Evolutionary conservation across 2,888 invertebrate species (phyloP), one percentile per base, ranked within the genome.

Genomic region (Polydrusus pterygomalis): DNA sequence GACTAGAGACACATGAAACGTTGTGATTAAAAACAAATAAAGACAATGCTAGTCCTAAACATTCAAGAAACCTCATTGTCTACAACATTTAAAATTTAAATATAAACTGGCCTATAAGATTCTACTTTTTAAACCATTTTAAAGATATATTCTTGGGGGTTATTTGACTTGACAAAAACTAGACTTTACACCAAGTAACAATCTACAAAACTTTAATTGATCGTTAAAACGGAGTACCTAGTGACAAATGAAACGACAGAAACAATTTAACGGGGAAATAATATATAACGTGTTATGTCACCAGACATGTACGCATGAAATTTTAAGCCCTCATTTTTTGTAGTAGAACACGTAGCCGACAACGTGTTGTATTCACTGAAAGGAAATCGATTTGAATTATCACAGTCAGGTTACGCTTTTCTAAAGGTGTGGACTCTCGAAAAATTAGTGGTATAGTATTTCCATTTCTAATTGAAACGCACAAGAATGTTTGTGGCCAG

Each of bases 371-470:
- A 49, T 70, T 70, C 62, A 38, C 70, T 70, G 62, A 70, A 70
- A 70, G 70, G 49, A 60, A 70, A 70, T 70, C 70, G 25, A 70
- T 70, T 62, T 17, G 47, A 60, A 62, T 70, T 70, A 70, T 62
- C 30, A 30, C 34, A 34, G 18, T 17, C 62, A 20, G 49, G n/a
- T 49, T 43, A 70, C 25, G 69, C 17, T 49, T 47, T 11, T 15
- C 54, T 68, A 13, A 17, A 47, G 47, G 47, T 13, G 18, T 17
- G 13, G n/a, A 38, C 54, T 68, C 38, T 40, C 34, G 15, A 10
- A 34, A 65, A 54, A 54, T 54, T 43, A n/a, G 11, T 43, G 43
- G 43, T 13, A 43, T 11, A 40, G 40, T 40, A 40, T 25, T 25
- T 25, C 25, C 25, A 25, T 3, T 25, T 25, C 25, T 25, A 25